Evolutionary conservation across 2,888 invertebrate genomes (phyloP), one percentile per base, ranked within the genome.

Genomic region (Heteromurus nitidus): DNA sequence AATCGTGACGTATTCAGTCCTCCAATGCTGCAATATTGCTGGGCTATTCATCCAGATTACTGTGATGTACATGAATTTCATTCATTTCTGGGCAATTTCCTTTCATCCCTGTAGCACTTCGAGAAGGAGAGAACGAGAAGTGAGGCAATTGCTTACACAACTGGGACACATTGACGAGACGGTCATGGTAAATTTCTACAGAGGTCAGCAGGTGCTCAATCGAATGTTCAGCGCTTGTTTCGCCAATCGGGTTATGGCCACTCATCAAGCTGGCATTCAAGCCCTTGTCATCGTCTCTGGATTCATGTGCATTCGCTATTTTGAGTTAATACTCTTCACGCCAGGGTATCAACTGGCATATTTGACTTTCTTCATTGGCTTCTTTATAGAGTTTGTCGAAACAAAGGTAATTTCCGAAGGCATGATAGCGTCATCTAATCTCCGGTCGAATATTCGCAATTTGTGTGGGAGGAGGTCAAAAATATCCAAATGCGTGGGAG

Each of bases 331-430:
- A 1, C 18, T 68, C 9, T 20, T 11, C 28, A 68, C 68, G 0
- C 68, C 68, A 9, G 68, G 68, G 16, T 50, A 68, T 28, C 68
- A 68, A 68, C 2, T 68, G 2, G 50, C 28, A 7, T 68, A 50
- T 22, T 0, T 50, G 0, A 20, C 28, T 11, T 2, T 68, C 22
- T 3, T 9, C 28, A 16, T 44, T 0, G 24, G 26, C 2, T 24
- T 68, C 7, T 28, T 50, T 7, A n/a, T 68, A 18, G 50, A 47
- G 18, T 68, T 20, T 47, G 7, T 68, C 18, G 68, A 68, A 20
- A 50, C 50, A 1, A 68, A 47, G 18, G 26, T 50, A 1, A 20
- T 68, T 1, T n/a, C 42, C 1, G 68, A 68, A 9, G 26, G 28
- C 2, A 20, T 24, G 9, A 18, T 13, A 1, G 24, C 68, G 0